phyloP scores from a whole-genome alignment of 2,888 invertebrate genomes.

The Neoitamus cyanurus region DNA sequence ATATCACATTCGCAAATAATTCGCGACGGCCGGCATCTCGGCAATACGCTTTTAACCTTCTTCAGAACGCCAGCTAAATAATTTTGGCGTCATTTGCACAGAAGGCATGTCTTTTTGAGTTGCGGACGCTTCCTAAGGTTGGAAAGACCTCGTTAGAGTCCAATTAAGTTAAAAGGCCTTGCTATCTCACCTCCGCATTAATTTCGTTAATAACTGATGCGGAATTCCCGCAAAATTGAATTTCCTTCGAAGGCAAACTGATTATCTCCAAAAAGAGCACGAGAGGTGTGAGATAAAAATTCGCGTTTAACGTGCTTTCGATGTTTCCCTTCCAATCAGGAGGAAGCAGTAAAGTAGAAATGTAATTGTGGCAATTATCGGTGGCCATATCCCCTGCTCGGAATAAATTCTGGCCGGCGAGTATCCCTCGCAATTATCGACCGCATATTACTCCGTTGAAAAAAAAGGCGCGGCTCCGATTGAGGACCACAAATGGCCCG shows the following conservation, averaged over 20 bases:
- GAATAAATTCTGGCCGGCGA: background rate
- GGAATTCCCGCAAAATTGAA: background rate
- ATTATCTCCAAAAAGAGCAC: background rate
- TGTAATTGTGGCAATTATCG: background rate
- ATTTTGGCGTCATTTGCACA: background rate
- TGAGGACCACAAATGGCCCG: background rate
- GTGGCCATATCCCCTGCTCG: background rate
- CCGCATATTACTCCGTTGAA: background rate
- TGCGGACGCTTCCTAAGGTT: background rate
- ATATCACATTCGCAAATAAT: background rate
- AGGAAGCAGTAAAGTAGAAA: background rate
- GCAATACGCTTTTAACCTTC: background rate
- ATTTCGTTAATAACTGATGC: background rate
- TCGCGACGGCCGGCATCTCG: background rate
- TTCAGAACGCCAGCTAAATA: background rate
- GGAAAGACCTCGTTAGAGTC: background rate
- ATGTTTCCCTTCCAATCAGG: background rate
- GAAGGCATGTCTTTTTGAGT: background rate
- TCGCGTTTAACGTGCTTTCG: background rate
- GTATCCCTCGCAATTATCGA: background rate
- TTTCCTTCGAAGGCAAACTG: background rate
- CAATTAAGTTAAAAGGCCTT: background rate
- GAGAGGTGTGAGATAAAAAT: background rate
- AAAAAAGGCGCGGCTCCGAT: constrained; percentile 2
- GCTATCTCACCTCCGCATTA: background rate